Conservation (phyloP, 2,888 invertebrate genomes). For the Tillus elongatus region DNA sequence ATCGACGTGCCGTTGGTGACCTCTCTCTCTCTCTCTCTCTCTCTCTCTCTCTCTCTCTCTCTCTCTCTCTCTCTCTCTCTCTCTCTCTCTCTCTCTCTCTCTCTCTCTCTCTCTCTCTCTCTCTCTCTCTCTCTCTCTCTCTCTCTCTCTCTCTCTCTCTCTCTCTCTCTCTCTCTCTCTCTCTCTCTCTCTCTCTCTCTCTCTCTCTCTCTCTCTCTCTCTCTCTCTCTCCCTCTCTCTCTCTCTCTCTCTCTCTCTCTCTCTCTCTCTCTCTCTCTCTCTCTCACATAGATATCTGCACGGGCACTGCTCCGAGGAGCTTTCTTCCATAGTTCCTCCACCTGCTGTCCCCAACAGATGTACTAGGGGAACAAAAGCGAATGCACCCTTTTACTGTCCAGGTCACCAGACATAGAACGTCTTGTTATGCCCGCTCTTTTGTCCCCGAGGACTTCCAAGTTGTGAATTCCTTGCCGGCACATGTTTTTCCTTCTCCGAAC, state of each 20-base stretch:
- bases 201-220: slow-evolving; percentile 4
- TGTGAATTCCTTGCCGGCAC: too few relatives aligned
- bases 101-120: slow-evolving; percentile 4
- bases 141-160: slow-evolving; percentile 4
- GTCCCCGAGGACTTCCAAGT: too few relatives aligned
- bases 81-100: slow-evolving; percentile 4
- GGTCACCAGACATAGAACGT: too few relatives aligned
- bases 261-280: slow-evolving; percentile 4
- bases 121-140: slow-evolving; percentile 4
- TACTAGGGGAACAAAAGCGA: too few relatives aligned
- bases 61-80: slow-evolving; percentile 4
- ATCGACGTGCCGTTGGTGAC: too few relatives aligned
- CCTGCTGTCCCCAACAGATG: too few relatives aligned
- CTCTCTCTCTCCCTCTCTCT: slow-evolving; percentile 3
- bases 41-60: slow-evolving; percentile 4
- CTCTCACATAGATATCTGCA: too few relatives aligned
- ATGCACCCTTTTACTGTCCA: too few relatives aligned
- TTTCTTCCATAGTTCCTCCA: too few relatives aligned
- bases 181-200: slow-evolving; percentile 4
- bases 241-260: slow-evolving; percentile 4
- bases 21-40: not conserved
- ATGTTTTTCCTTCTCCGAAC: too few relatives aligned
- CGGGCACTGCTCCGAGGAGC: too few relatives aligned
- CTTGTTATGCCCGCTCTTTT: too few relatives aligned
- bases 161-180: slow-evolving; percentile 4